These are phyloP conservation scores for Acanthosoma haemorrhoidale DNA, from an alignment of 2,888 invertebrate genomes.

Conservation along the genomic window DNA sequence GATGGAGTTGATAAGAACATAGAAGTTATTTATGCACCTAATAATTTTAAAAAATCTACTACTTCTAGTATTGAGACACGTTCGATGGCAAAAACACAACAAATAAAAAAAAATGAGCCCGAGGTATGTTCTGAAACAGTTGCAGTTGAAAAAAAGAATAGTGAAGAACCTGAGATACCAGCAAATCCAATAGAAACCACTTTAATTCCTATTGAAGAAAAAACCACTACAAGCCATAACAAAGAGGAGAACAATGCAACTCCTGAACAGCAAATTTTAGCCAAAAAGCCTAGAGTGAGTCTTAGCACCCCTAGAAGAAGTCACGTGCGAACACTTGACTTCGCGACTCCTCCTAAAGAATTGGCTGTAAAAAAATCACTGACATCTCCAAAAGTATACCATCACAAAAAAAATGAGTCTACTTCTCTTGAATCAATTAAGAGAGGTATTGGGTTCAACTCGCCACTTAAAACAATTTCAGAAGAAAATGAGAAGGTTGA, in stretches of 20 bases:
- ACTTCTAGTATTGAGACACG: neutral
- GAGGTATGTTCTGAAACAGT: neutral
- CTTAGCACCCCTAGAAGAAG: constrained; percentile 33
- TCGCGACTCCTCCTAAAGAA: constrained; percentile 33
- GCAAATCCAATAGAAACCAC: neutral
- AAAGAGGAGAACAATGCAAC: neutral
- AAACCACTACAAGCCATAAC: neutral
- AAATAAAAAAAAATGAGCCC: neutral
- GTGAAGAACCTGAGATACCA: neutral
- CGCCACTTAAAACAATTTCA: constrained; percentile 2
- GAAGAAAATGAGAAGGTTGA: neutral
- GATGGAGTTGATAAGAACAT: neutral
- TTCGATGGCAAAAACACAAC: neutral
- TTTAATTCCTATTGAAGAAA: neutral
- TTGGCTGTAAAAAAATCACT: constrained; percentile 25
- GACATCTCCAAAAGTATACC: constrained; percentile 35
- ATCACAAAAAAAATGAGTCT: neutral
- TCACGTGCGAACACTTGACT: constrained; percentile 35
- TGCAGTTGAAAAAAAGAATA: neutral
- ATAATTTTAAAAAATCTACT: neutral
- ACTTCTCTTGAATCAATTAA: neutral
- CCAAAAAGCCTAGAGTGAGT: constrained; percentile 26
- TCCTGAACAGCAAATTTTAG: neutral
- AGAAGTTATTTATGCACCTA: neutral
- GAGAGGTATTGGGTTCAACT: constrained; percentile 30